Evolutionary conservation across 2,888 invertebrate species (phyloP), one percentile per base, ranked within the genome.

Genomic region (Eupithecia pulchellata): DNA sequence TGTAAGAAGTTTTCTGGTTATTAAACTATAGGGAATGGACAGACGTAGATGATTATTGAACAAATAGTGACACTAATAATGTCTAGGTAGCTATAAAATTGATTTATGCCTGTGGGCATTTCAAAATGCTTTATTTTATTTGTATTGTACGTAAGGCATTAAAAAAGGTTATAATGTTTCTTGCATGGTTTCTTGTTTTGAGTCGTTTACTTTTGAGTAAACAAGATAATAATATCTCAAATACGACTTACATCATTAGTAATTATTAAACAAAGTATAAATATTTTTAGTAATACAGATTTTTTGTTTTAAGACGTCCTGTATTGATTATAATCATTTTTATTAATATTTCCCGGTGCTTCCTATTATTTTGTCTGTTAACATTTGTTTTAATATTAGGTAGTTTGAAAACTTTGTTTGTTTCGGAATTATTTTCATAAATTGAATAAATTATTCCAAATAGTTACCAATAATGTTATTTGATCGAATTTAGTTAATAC

Each of bases 401-500:
- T 90, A 89, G 89, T 90, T 90, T 71, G 63, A 67, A 63, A 82
- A 88, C 84, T 88, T 88, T 90, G 86, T 88, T 87, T 89, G 77
- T 86, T 85, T 86, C 85, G 83, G 86, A 86, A 83, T 84, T 82
- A 78, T 82, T 84, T 84, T 80, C 80, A 76, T 80, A 82, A 83
- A 85, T 78, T 81, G 34, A 36, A 61, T 80, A 82, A 84, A 89
- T 88, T 89, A 90, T 90, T 88, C 89, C 87, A 89, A 88, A 84
- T 72, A 91, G 93, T 94, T 94, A 94, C 93, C 93, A 93, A 84
- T 90, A 81, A 77, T 89, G 91, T 92, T 92, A 89, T 91, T 89
- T 83, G 88, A 92, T 88, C 92, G 92, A 92, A 92, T 93, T 94
- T 93, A 92, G 92, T 93, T 91, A 86, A 87, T 86, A 90, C 92